Base-by-base conservation (phyloP, 2,888 invertebrate species). In the Deilephila elpenor region DNA sequence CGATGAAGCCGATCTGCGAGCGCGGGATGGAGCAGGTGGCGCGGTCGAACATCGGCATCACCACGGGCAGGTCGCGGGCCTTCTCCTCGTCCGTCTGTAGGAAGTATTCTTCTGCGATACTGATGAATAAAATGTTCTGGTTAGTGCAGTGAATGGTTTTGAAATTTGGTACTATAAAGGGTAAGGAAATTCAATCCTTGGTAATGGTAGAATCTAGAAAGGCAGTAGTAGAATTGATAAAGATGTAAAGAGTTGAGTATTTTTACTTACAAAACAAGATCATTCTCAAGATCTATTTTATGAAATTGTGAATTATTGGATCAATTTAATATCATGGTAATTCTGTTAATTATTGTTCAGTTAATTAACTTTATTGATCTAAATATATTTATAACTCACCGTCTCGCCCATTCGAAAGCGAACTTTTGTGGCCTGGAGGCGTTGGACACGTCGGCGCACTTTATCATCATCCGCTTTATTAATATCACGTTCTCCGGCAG, bases 21-120 rank as follows among this genome's bases (percentile, higher is more conserved):
- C 99, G 98, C 73, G 99, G 99, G 88, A 99, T 98, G 85, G 99
- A 99, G 93, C 99, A 99, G 1, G 98, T 97, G 75, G 96, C 96
- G 76, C 99, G 96, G 92, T 99, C 99, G 92, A 99, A 99, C 96
- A 99, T 98, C 11, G 99, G 99, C 99, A 99, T 99, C 78, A 99
- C 98, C 11, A 99, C 98, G 0, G 99, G 99, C 84, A 99, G 93
- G 71, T 97, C 97, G 79, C 96, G 96, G 19, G 96, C 95, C 87
- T 98, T 98, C 93, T 99, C 99, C 87, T 99, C 99, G 87, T 99
- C 99, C 8, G 99, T 99, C 96, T 99, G 99, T 82, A 97, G 96
- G 94, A 99, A 99, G 93, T 99, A 99, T 89, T 99, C 99, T 87
- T 99, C 99, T 0, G 99, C 99, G 79, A 99, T 99, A 84, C 99